Evolutionary conservation across 2,797 vertebrate genomes (phyloP).

Genomic region (Schizopygopsis malacanthus): DNA sequence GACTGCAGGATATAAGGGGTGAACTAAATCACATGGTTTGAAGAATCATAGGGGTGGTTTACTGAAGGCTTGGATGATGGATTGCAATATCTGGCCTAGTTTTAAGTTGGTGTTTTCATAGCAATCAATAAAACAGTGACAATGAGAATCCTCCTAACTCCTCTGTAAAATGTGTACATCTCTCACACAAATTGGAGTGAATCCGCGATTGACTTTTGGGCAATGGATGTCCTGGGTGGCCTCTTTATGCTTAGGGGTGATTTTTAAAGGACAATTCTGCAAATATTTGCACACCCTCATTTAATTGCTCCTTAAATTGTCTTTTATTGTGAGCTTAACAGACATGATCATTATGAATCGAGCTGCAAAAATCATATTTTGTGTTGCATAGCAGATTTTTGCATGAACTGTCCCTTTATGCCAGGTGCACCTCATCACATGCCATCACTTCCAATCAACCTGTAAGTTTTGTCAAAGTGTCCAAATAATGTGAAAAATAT

Average conservation of each 20-base stretch:
- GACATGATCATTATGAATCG: background rate
- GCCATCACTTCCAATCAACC: background rate
- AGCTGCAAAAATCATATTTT: background rate
- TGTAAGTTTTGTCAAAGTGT: background rate
- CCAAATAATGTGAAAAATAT: background rate
- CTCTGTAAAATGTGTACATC: constrained; percentile 6
- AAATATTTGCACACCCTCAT: background rate
- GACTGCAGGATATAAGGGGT: background rate
- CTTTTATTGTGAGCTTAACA: background rate
- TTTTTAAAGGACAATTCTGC: background rate
- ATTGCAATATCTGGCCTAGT: constrained; percentile 29
- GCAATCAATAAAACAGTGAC: constrained; percentile 23
- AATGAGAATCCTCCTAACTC: background rate
- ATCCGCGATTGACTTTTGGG: constrained; percentile 9
- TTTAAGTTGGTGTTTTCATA: constrained; percentile 14
- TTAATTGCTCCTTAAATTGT: background rate
- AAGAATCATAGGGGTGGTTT: background rate
- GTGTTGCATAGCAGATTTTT: background rate
- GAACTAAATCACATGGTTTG: constrained; percentile 18
- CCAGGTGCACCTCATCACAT: background rate
- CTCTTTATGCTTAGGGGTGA: background rate
- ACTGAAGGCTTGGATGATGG: constrained; percentile 26
- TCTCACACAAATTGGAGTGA: constrained; percentile 12
- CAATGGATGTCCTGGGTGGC: background rate
- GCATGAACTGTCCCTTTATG: background rate